Percentiles rank a stretch among this genome's conserved stretches.
These are phyloP conservation scores for Nipponia nippon DNA, from an alignment of 2,113 vertebrate genomes.

Conservation along the genomic window DNA sequence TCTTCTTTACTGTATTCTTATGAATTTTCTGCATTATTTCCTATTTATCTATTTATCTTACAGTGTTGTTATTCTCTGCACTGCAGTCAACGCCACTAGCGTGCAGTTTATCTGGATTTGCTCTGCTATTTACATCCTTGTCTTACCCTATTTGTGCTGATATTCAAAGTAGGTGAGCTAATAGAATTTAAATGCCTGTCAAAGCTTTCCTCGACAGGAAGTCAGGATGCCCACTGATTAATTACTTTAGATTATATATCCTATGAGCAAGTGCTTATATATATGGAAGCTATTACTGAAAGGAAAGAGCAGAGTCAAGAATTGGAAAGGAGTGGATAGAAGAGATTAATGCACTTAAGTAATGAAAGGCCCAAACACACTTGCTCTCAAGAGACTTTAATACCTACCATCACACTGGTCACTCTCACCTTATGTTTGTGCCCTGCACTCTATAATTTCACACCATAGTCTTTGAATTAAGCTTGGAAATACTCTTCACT, in stretches of 20 bases:
- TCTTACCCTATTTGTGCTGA: neutral
- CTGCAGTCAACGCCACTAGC: neutral
- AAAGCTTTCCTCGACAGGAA: neutral
- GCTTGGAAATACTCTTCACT: neutral
- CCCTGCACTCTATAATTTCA: neutral
- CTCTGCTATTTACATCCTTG: neutral
- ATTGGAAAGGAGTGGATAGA: neutral
- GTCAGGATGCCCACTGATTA: neutral
- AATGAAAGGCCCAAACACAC: neutral
- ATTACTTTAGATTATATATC: neutral
- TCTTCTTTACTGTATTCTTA: neutral
- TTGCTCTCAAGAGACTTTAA: neutral
- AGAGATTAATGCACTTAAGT: neutral
- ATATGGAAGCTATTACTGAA: neutral
- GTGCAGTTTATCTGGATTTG: neutral
- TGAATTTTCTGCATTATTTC: neutral
- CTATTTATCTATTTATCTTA: neutral
- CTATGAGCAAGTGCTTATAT: neutral
- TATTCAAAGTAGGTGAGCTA: neutral
- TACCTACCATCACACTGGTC: neutral
- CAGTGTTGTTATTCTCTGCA: neutral
- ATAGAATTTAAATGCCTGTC: neutral
- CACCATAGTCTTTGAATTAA: neutral
- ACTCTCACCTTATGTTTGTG: neutral
- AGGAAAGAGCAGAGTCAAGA: neutral